Percentiles rank a stretch among this genome's conserved stretches.
These are phyloP conservation scores for Brachynemurus nebulosus DNA, from an alignment of 2,888 invertebrate genomes.

Conservation along the genomic window DNA sequence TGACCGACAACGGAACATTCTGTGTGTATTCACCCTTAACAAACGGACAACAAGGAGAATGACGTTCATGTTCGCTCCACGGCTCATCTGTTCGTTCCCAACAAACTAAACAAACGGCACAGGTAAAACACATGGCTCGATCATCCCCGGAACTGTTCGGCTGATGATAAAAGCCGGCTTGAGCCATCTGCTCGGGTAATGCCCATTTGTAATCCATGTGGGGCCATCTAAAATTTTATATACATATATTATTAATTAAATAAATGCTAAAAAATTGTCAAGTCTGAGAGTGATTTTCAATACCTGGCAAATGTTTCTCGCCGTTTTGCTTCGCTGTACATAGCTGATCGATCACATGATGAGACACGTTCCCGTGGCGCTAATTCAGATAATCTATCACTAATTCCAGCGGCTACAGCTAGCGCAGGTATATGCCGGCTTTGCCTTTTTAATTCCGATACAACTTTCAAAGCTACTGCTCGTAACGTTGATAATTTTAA, in stretches of 20 bases:
- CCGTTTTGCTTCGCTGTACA: conserved; percentile 88
- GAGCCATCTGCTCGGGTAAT: conserved; percentile 89
- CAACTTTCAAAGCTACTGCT: conserved; percentile 63
- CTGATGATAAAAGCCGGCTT: conserved; percentile 93
- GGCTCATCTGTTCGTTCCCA: conserved; percentile 97
- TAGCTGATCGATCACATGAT: conserved; percentile 42
- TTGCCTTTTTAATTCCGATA: conserved; percentile 67
- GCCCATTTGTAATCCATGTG: conserved; percentile 59
- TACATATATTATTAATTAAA: conserved; percentile 2
- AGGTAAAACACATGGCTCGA: conserved; percentile 92
- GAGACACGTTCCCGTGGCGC: conserved; percentile 38
- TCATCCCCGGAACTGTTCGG: conserved; percentile 83
- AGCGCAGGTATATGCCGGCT: conserved; percentile 74
- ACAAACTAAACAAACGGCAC: conserved; percentile 85
- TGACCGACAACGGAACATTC: conserved; percentile 81
- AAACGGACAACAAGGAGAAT: conserved; percentile 86
- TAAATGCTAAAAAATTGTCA: conserved; percentile 3
- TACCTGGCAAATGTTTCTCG: conserved; percentile 68
- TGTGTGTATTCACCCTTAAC: conserved; percentile 90
- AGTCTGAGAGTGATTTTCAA: conserved; percentile 83
- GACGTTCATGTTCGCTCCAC: conserved; percentile 93
- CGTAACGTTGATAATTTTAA: conserved; percentile 67
- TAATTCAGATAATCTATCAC: conserved; percentile 71
- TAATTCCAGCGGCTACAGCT: conserved; percentile 79
- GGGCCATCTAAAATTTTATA: conserved; percentile 7